These are phyloP conservation scores for Phalacrocorax aristotelis DNA, from an alignment of 2,113 vertebrate species.

Conservation along the genomic window DNA sequence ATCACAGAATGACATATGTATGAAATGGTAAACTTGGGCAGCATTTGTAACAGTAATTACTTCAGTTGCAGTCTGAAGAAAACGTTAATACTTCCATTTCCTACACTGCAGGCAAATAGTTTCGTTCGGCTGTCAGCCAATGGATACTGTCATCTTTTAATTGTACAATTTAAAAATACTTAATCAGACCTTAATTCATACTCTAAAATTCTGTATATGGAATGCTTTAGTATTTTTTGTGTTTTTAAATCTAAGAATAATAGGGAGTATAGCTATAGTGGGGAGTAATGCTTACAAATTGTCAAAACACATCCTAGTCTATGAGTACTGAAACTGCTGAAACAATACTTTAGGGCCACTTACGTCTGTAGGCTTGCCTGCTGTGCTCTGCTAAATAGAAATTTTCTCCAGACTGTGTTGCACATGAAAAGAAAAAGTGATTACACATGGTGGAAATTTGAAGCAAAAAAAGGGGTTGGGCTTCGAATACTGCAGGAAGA, in stretches of 20 bases:
- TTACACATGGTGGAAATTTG: background rate
- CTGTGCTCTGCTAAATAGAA: background rate
- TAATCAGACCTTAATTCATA: background rate
- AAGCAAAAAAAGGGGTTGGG: background rate
- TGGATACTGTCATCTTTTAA: background rate
- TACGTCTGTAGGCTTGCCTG: background rate
- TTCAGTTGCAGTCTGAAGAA: background rate
- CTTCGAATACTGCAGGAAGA: background rate
- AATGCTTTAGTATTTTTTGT: background rate
- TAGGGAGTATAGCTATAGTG: background rate
- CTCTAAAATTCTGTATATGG: background rate
- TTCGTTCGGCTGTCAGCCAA: background rate
- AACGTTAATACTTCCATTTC: background rate
- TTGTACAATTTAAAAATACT: background rate
- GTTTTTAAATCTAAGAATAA: background rate
- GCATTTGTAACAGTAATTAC: conserved; percentile 27
- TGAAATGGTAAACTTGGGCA: conserved; percentile 18
- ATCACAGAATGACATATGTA: conserved; percentile 33
- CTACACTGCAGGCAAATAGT: background rate
- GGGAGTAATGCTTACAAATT: background rate
- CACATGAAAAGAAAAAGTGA: background rate
- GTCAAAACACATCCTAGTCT: background rate
- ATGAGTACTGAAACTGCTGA: background rate
- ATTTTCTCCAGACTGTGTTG: background rate
- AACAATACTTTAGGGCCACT: background rate